Conservation (phyloP, 2,113 vertebrate genomes). For the Dromiciops gliroides region DNA sequence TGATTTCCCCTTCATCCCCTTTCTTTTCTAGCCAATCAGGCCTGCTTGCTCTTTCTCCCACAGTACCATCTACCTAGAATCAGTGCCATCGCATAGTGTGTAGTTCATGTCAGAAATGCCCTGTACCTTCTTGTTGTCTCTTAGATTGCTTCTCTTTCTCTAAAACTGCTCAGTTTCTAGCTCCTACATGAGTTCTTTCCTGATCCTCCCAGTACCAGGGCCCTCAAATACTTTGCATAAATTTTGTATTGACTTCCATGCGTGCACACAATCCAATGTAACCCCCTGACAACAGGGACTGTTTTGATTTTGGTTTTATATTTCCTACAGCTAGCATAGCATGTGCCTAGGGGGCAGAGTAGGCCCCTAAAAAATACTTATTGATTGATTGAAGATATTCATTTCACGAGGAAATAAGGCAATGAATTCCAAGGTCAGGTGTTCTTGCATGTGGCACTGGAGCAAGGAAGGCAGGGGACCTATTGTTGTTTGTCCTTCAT, state of each 20-base stretch:
- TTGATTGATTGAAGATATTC: not conserved
- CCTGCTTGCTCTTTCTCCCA: not conserved
- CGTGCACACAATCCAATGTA: not conserved
- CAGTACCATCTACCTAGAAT: not conserved
- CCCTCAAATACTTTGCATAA: not conserved
- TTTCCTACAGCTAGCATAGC: not conserved
- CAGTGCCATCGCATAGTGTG: not conserved
- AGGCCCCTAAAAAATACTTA: not conserved
- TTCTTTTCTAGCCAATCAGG: not conserved
- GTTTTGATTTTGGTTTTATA: not conserved
- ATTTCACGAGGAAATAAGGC: not conserved
- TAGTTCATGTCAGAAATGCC: not conserved
- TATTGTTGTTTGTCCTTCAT: not conserved
- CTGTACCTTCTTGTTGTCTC: not conserved
- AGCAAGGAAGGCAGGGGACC: not conserved
- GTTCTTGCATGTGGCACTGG: not conserved
- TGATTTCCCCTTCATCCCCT: not conserved
- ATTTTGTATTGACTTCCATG: not conserved
- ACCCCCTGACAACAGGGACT: not conserved
- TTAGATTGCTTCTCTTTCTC: not conserved
- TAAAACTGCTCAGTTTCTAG: not conserved
- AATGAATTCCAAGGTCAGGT: not conserved
- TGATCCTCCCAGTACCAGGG: not conserved
- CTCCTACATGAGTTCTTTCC: not conserved
- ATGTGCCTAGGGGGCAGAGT: not conserved